Percentiles rank a stretch among this genome's conserved stretches.
phyloP scores from a whole-genome alignment of 2,888 invertebrate genomes.

The Drosophila mayaguana region DNA sequence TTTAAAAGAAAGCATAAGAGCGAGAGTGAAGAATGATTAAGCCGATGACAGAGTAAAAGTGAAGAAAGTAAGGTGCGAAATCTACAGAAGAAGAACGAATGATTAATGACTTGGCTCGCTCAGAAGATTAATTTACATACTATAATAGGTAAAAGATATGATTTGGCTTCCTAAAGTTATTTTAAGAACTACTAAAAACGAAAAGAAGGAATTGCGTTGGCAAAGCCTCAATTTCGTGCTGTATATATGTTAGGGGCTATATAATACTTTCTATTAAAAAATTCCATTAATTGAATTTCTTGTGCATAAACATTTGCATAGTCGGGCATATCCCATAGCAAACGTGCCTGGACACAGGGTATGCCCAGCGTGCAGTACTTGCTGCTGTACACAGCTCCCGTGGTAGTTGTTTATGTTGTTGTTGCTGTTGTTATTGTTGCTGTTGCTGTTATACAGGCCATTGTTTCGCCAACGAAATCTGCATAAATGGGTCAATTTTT shows the following conservation, averaged over 20 bases:
- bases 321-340: neutral
- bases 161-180: neutral
- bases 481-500: slow-evolving; percentile 76
- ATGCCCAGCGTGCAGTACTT: slow-evolving; percentile 57
- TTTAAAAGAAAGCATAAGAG: neutral
- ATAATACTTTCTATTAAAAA: neutral
- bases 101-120: neutral
- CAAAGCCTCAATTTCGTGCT: neutral
- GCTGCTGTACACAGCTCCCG: slow-evolving; percentile 58
- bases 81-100: neutral
- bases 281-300: neutral
- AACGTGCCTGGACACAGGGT: slow-evolving; percentile 19
- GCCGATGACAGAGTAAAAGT: neutral
- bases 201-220: no score
- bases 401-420: slow-evolving; percentile 33
- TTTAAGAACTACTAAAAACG: neutral
- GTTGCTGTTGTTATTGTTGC: slow-evolving; percentile 24
- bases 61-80: slow-evolving; percentile 2
- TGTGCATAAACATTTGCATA: neutral
- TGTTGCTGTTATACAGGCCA: slow-evolving; percentile 54
- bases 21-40: neutral
- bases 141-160: neutral
- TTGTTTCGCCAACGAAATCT: slow-evolving; percentile 73
- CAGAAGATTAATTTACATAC: neutral
- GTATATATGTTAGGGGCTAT: neutral